Conservation (phyloP, 2,797 vertebrate species). For the Anguilla anguilla region DNA sequence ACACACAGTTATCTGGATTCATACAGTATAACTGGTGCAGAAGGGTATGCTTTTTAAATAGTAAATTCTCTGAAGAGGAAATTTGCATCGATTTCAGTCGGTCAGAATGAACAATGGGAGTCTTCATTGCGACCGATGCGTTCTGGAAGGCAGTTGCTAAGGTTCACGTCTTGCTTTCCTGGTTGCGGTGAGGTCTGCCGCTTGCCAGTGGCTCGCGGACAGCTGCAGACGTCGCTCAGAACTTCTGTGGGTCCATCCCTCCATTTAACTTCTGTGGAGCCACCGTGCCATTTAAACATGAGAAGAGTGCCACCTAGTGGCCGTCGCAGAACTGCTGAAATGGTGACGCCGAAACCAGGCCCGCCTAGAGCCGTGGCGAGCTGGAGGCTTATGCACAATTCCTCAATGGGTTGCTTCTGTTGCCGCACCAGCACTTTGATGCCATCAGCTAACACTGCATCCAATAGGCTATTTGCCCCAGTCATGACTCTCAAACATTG, state of each 20-base stretch:
- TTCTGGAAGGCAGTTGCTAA: conserved; percentile 39
- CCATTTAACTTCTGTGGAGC: conserved; percentile 4
- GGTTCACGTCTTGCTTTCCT: conserved; percentile 22
- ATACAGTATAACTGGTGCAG: not conserved
- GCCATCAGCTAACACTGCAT: conserved; percentile 49
- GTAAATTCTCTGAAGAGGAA: not conserved
- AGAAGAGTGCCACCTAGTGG: conserved; percentile 80
- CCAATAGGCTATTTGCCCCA: conserved; percentile 59
- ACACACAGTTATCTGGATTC: not conserved
- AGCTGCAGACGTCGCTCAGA: conserved; percentile 24
- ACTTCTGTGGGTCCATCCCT: conserved; percentile 34
- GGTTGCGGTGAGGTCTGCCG: not conserved
- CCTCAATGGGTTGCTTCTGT: not conserved
- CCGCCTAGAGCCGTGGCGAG: not conserved
- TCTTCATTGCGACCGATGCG: conserved; percentile 34
- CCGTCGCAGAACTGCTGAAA: not conserved
- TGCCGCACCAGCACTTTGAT: conserved; percentile 10
- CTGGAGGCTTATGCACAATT: not conserved
- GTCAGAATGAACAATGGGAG: not conserved
- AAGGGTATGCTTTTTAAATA: not conserved
- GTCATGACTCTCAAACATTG: conserved; percentile 25
- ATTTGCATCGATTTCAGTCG: not conserved
- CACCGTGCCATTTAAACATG: conserved; percentile 59
- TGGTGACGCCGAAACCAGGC: not conserved
- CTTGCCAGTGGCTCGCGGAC: conserved; percentile 41